Conservation (phyloP, 2,797 vertebrate genomes). For the Crocidura indochinensis region DNA sequence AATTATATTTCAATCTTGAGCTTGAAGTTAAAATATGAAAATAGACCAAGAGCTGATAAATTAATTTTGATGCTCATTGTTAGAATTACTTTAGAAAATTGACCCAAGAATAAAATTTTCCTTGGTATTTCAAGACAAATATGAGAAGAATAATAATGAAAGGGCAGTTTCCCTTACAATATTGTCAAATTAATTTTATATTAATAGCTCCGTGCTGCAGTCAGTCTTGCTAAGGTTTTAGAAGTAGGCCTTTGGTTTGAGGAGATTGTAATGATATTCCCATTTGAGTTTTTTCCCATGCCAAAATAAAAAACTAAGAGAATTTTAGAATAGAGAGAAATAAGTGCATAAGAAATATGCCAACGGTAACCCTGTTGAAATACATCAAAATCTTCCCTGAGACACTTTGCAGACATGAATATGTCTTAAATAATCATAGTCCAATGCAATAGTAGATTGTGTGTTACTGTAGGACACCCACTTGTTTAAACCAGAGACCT, state of each 20-base stretch:
- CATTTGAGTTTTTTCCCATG: not conserved
- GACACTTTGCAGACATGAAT: not conserved
- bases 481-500: not conserved
- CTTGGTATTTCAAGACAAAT: not conserved
- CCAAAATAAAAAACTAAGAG: not conserved
- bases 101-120: not conserved
- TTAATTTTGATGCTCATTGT: not conserved
- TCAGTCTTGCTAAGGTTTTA: not conserved
- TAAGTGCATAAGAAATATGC: not conserved
- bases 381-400: not conserved
- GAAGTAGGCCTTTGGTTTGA: not conserved
- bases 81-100: conserved; percentile 7
- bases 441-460: not conserved
- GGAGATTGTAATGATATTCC: not conserved
- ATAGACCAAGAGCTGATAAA: not conserved
- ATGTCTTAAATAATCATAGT: too few relatives aligned
- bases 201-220: not conserved
- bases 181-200: conserved; percentile 12
- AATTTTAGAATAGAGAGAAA: not conserved
- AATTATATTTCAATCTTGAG: not conserved
- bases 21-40: conserved; percentile 34
- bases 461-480: not conserved
- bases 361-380: not conserved
- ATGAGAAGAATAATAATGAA: conserved; percentile 6
- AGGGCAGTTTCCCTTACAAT: not conserved